Evolutionary conservation across 2,888 invertebrate genomes (phyloP).

Genomic region (Trissonchulus latispiculum): DNA sequence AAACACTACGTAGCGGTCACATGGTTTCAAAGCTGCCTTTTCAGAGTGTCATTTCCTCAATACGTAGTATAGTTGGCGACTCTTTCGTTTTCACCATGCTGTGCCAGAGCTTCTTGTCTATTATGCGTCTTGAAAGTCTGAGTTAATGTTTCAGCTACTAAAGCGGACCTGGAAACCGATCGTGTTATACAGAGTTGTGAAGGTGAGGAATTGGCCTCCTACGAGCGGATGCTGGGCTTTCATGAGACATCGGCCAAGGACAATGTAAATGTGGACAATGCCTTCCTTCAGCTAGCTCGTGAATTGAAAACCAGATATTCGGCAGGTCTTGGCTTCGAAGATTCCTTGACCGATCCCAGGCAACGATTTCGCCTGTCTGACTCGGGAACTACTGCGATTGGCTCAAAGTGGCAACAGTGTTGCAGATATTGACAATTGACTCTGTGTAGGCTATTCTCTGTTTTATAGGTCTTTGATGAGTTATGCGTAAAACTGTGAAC

Average conservation of each 20-base stretch:
- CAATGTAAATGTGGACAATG: slow-evolving; percentile 78
- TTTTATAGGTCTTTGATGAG: too few relatives aligned
- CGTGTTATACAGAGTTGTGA: slow-evolving; percentile 74
- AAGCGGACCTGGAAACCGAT: slow-evolving; percentile 69
- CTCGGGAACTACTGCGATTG: slow-evolving; percentile 1
- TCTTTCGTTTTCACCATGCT: too few relatives aligned
- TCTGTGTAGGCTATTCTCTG: too few relatives aligned
- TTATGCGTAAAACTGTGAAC: too few relatives aligned
- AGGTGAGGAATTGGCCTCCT: slow-evolving; percentile 72
- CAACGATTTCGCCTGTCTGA: slow-evolving; percentile 1
- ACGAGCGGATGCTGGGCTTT: slow-evolving; percentile 71
- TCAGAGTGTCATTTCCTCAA: too few relatives aligned
- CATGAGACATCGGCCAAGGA: slow-evolving; percentile 83
- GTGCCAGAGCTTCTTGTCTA: too few relatives aligned
- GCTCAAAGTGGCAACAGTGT: slow-evolving; percentile 4
- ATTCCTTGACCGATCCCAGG: slow-evolving; percentile 1
- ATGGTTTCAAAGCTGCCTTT: too few relatives aligned
- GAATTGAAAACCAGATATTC: slow-evolving; percentile 60
- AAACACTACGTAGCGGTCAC: too few relatives aligned
- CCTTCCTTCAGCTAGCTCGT: slow-evolving; percentile 71
- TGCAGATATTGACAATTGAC: neutral
- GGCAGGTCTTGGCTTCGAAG: slow-evolving; percentile 18
- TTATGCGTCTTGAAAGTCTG: too few relatives aligned
- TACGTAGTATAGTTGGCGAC: too few relatives aligned
- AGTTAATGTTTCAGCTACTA: slow-evolving; percentile 60